Conservation (phyloP, 2,888 invertebrate species). For the Osedax fenrisi region DNA sequence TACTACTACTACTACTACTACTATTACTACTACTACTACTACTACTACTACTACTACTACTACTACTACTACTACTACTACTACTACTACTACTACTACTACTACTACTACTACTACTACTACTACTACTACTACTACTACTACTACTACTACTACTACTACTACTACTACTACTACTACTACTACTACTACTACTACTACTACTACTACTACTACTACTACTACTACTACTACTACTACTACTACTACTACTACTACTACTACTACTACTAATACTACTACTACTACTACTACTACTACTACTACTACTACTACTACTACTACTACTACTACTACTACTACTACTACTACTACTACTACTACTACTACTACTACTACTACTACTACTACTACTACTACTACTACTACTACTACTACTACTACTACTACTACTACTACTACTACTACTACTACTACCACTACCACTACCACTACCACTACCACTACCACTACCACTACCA, state of each 20-base stretch:
- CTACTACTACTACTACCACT: too few relatives aligned
- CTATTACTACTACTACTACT: not conserved
- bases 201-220: not conserved
- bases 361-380: conserved; percentile 5
- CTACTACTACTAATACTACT: too few relatives aligned
- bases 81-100: not conserved
- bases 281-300: not conserved
- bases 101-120: not conserved
- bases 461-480: too few relatives aligned
- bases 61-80: not conserved
- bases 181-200: not conserved
- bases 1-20: not conserved
- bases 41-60: not conserved
- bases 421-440: too few relatives aligned
- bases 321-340: not conserved
- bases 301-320: not conserved
- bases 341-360: not conserved
- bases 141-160: not conserved
- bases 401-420: not conserved
- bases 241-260: not conserved
- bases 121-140: not conserved
- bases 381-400: not conserved
- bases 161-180: not conserved
- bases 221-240: not conserved
- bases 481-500: not conserved